Base-by-base conservation (phyloP, 2,113 vertebrate genomes). In the Phalacrocorax aristotelis region DNA sequence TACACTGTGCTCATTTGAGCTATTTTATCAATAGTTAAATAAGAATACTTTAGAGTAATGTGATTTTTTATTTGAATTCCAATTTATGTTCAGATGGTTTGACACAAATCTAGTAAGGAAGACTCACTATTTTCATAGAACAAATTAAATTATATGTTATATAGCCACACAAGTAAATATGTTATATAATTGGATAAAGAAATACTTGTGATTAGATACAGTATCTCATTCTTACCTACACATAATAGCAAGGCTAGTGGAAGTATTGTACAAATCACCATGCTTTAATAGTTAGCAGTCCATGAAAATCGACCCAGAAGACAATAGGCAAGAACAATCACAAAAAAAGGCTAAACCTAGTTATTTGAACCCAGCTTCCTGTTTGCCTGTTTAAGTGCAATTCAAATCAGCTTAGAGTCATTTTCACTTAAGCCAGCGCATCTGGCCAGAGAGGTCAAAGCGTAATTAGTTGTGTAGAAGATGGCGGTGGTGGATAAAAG, bases 1-100 rank as follows among this genome's bases (percentile, higher is more conserved):
- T 96, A 93, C 93, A 80, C 95, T 83, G 75, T 74, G 85, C 78
- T 49, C 85, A 88, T 96, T 94, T 86, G 78, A 97, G 93, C 90
- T 88, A 69, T 97, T 96, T 95, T 93, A 95, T 96, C 93, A 95
- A 96, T 96, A 94, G 95, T 95, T 97, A 97, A 97, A 96, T 96
- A 96, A 96, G 96, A 96, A 96, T 92, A 95, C 87, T 94, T 93
- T 90, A 90, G 95, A 94, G 90, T 91, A 95, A 94, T 85, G 87
- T 80, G 92, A 80, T 90, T 93, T 95, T 97, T 96, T 94, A 95
- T 95, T 93, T 94, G 85, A 97, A 96, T 95, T 93, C 86, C 90
- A 74, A 93, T 97, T 94, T 94, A 74, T 68, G 90, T 94, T 92
- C 51, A 66, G 79, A 81, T 38, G 36, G 83, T 74, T 95, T 94